Base-by-base conservation (phyloP, 2,888 invertebrate species). In the Cerastoderma edule region DNA sequence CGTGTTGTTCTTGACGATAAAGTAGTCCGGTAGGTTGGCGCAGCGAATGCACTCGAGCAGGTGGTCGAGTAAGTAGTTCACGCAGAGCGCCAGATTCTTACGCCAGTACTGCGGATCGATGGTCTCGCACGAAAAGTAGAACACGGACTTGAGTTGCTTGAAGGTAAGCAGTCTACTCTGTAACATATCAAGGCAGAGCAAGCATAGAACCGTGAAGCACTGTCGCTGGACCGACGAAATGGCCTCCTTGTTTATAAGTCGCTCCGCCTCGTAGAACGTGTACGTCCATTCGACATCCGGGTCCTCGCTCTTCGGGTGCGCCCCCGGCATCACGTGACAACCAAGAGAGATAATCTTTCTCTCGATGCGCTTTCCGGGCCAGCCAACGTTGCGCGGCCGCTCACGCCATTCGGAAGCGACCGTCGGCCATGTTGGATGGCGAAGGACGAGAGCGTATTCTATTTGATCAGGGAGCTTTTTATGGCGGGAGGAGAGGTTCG, bases 41-140 rank as follows among this genome's bases (percentile, higher is more conserved):
- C 78, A 65, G 27, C 75, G 74, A 8, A 88, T 66, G 53, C 75
- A 72, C 24, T 85, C 79, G n/a, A 85, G 30, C 5, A 88, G 72
- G 16, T 72, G 67, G 28, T 88, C 86, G 19, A 88, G 5, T 3
- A 88, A 67, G 48, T 60, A 66, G 24, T 87, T 80, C 2, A 85
- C 78, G 70, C 80, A 82, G 3, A 75, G 56, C 2, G 83, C 84
- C 1, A 85, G 83, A 66, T 84, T 84, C 22, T 73, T 74, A 19
- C 79, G 70, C 88, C 88, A 88, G n/a, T 75, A 66, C 10, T 73
- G 56, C 8, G 80, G 69, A n/a, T 86, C 84, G 0, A 80, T 66
- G n/a, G 83, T 76, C 72, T 88, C 88, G 60, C 85, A 86, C 3
- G 74, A 67, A 68, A 83, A 86, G 76, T 84, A 87, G 48, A 88